Conservation (phyloP, 1,140 invertebrate species). For the Ptiloglossa arizonensis region DNA sequence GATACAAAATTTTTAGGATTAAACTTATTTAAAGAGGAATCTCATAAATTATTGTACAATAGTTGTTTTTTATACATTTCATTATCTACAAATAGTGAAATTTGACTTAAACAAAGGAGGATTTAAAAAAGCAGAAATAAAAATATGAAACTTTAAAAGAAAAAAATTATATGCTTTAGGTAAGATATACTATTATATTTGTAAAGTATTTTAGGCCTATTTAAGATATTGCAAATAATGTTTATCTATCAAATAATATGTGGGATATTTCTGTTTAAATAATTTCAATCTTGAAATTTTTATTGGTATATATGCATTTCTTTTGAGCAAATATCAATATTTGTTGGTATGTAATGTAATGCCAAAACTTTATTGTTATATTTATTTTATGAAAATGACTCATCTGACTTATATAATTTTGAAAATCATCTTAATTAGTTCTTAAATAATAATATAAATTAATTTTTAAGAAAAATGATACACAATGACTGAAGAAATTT, state of each 20-base stretch:
- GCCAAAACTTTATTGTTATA: background rate
- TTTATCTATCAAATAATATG: background rate
- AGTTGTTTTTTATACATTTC: background rate
- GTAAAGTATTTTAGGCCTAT: too few relatives aligned
- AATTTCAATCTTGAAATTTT: background rate
- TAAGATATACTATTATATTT: background rate
- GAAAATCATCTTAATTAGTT: background rate
- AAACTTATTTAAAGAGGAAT: background rate
- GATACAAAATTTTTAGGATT: background rate
- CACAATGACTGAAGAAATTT: constrained; percentile 8
- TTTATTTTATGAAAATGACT: constrained; percentile 17
- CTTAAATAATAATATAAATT: background rate
- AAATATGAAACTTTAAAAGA: background rate
- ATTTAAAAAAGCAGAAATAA: background rate
- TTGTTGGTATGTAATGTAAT: background rate
- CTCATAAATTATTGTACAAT: background rate
- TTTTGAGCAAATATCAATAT: background rate
- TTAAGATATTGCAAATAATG: background rate
- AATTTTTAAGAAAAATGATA: background rate
- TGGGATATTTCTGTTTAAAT: background rate
- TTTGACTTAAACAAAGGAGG: too few relatives aligned
- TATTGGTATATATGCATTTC: background rate
- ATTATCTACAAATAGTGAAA: background rate
- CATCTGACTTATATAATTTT: background rate
- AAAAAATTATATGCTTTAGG: background rate